Percentiles rank a stretch among this genome's conserved stretches.
These are phyloP conservation scores for Lynx canadensis DNA, from an alignment of 2,113 vertebrate species.

Conservation along the genomic window DNA sequence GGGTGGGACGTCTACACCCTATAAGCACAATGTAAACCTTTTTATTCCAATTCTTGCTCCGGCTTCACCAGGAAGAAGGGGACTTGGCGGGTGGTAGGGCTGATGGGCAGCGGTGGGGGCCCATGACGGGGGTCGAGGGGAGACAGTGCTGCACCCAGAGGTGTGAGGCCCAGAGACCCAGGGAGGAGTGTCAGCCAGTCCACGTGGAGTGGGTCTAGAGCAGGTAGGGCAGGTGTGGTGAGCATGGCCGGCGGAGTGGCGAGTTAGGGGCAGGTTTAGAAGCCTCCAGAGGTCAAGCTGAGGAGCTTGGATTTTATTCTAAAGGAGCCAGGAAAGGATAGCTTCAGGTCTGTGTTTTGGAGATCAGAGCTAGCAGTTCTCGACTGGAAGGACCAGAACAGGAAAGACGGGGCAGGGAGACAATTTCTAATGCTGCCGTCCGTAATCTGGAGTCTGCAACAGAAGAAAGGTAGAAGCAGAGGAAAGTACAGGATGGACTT, in stretches of 20 bases:
- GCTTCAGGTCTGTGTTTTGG: not conserved
- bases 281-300: not conserved
- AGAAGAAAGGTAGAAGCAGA: not conserved
- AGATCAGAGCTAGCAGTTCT: not conserved
- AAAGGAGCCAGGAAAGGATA: not conserved
- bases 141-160: not conserved
- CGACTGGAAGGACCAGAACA: not conserved
- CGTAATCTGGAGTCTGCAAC: not conserved
- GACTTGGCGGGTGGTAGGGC: not conserved
- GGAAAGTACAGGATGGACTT: not conserved
- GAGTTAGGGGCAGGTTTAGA: not conserved
- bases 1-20: not conserved
- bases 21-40: not conserved
- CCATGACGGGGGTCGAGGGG: not conserved
- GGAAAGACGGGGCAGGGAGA: not conserved
- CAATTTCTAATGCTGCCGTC: not conserved
- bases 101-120: not conserved
- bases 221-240: not conserved
- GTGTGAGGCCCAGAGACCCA: not conserved
- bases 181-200: not conserved
- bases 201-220: not conserved
- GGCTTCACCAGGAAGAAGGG: not conserved
- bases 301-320: not conserved
- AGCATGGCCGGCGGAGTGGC: not conserved
- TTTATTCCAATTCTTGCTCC: not conserved